Percentiles rank a stretch among this genome's conserved stretches.
Conservation (phyloP, 1,140 invertebrate genomes). For the Maconellicoccus hirsutus region DNA sequence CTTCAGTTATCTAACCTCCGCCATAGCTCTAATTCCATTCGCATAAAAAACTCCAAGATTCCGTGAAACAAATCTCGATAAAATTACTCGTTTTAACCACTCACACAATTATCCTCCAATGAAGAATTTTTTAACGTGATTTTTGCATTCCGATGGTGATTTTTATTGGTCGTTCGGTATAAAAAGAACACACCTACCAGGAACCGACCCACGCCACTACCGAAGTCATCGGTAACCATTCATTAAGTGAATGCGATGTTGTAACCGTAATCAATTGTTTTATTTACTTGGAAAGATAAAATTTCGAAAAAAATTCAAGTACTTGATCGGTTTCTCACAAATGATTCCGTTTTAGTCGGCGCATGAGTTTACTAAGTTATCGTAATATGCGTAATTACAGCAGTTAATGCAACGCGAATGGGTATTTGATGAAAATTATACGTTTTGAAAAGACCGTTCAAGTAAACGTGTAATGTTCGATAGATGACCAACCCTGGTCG, state of each 20-base stretch:
- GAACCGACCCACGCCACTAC: neutral
- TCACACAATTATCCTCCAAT: too few relatives aligned
- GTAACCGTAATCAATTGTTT: neutral
- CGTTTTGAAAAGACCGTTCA: neutral
- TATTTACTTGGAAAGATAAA: neutral
- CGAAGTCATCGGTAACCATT: neutral
- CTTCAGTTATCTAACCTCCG: too few relatives aligned
- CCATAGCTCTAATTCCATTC: too few relatives aligned
- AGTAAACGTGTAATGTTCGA: constrained; percentile 4
- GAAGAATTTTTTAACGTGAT: too few relatives aligned
- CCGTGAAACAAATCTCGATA: too few relatives aligned
- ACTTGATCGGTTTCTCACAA: neutral
- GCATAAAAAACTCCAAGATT: too few relatives aligned
- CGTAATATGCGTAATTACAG: neutral
- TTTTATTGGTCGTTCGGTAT: neutral
- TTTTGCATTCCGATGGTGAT: neutral
- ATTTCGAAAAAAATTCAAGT: neutral
- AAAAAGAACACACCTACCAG: neutral
- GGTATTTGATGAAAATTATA: constrained; percentile 6
- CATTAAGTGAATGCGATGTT: neutral
- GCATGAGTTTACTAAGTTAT: neutral
- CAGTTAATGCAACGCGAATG: neutral
- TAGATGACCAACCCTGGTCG: constrained; percentile 2
- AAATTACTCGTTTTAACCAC: too few relatives aligned
- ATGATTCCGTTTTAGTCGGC: neutral